Evolutionary conservation across 2,113 vertebrate species (phyloP).

Genomic region (Lepisosteus osseus): DNA sequence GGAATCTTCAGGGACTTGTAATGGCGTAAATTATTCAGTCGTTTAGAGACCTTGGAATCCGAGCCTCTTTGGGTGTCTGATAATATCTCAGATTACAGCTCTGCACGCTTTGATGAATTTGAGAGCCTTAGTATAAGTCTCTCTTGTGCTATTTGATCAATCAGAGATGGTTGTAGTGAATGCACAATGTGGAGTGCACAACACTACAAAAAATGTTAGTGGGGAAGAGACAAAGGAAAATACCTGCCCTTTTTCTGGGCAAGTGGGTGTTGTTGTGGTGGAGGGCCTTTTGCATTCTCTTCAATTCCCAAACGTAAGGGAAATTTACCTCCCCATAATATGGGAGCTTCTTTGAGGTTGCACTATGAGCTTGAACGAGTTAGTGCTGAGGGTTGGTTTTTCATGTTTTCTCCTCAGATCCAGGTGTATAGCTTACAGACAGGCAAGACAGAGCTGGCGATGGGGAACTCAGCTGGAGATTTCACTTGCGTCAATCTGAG

Average conservation of each 20-base stretch:
- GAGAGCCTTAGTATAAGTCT: neutral
- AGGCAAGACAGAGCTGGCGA: conserved; percentile 64
- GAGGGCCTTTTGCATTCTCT: too few species aligned
- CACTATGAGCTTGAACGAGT: too few species aligned
- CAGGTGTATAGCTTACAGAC: conserved; percentile 86
- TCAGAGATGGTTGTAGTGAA: too few species aligned
- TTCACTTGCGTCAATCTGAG: conserved; percentile 86
- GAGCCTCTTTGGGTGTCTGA: conserved; percentile 4
- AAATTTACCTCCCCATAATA: too few species aligned
- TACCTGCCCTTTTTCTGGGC: too few species aligned
- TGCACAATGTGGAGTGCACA: neutral
- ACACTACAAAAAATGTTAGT: too few species aligned
- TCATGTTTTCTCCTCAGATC: conserved; percentile 66
- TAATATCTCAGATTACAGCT: too few species aligned
- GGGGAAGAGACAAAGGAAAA: too few species aligned
- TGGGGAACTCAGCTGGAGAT: conserved; percentile 80
- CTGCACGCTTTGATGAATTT: neutral
- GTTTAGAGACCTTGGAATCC: neutral
- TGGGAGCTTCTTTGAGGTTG: too few species aligned
- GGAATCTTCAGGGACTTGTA: conserved; percentile 13
- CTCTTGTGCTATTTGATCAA: neutral
- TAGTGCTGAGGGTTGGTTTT: neutral
- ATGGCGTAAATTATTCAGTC: conserved; percentile 20
- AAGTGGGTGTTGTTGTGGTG: too few species aligned
- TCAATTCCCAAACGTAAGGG: too few species aligned